phyloP scores from a whole-genome alignment of 2,888 invertebrate species.

The Eristalis intricaria region DNA sequence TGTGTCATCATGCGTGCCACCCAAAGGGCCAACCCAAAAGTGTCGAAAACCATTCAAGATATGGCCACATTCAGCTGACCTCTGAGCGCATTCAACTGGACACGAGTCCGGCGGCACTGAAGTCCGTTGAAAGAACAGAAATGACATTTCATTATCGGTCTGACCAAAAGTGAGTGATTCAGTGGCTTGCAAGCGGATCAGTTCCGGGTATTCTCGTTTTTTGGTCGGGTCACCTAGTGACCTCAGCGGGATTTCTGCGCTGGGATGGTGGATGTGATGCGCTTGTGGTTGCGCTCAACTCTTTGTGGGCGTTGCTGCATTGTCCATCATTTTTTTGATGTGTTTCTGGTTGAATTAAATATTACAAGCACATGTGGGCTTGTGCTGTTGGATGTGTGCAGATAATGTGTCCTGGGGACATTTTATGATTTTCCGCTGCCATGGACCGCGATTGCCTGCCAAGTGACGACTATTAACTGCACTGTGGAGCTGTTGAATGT shows the following conservation, averaged over 20 bases:
- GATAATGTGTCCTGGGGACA: not conserved
- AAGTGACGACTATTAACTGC: slow-evolving; percentile 50
- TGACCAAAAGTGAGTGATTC: slow-evolving; percentile 45
- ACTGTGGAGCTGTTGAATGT: slow-evolving; percentile 5
- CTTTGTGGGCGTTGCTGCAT: slow-evolving; percentile 27
- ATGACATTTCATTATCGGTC: slow-evolving; percentile 49
- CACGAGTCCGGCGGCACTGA: not conserved
- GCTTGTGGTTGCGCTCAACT: slow-evolving; percentile 35
- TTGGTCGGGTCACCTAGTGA: not conserved
- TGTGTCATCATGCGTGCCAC: not conserved
- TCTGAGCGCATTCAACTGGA: not conserved
- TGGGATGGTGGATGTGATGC: slow-evolving; percentile 27
- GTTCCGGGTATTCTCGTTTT: slow-evolving; percentile 32
- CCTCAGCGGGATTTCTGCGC: slow-evolving; percentile 12
- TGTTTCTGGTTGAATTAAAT: slow-evolving; percentile 55
- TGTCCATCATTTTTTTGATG: slow-evolving; percentile 56
- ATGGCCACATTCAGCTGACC: slow-evolving; percentile 17
- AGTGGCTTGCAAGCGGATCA: slow-evolving; percentile 58
- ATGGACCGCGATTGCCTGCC: slow-evolving; percentile 60
- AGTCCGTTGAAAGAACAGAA: slow-evolving; percentile 28
- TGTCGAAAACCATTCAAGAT: slow-evolving; percentile 1
- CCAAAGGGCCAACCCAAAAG: not conserved
- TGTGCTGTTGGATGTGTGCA: not conserved
- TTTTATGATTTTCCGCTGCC: slow-evolving; percentile 64
- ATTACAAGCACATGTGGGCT: not conserved